phyloP scores from a whole-genome alignment of 2,888 invertebrate species.

The Melanotus villosus region DNA sequence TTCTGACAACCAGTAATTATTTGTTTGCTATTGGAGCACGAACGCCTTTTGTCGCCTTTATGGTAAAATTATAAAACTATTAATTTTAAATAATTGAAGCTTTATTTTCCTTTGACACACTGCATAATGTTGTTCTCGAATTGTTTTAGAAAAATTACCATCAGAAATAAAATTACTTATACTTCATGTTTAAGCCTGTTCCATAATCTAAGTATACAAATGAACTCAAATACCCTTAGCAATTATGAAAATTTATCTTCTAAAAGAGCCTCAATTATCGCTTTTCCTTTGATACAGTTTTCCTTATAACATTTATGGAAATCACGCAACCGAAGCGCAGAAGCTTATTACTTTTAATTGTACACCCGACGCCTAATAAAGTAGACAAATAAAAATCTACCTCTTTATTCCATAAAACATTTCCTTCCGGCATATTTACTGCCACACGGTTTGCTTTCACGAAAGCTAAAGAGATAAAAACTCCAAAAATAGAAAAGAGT shows the following conservation, averaged over 20 bases:
- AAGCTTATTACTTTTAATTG: conserved; percentile 19
- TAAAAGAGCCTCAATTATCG: conserved; percentile 4
- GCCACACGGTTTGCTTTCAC: background rate
- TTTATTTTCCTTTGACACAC: no score
- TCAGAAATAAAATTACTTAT: no score
- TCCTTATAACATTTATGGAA: background rate
- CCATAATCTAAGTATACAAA: background rate
- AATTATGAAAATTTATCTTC: conserved; percentile 1
- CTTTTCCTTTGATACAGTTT: background rate
- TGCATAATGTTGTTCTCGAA: no score
- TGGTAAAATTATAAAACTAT: no score
- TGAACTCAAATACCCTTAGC: background rate
- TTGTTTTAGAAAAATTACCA: no score
- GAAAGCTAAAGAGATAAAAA: background rate
- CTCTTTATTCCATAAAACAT: background rate
- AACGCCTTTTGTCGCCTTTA: no score
- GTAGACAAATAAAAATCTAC: background rate
- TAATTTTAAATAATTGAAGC: no score
- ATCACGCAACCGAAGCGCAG: background rate
- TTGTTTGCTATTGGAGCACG: no score
- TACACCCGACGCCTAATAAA: background rate
- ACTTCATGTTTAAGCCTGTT: no score
- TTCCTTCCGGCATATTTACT: conserved; percentile 3
- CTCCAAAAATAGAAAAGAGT: conserved; percentile 10
- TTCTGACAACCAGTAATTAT: no score